Evolutionary conservation across 1,140 invertebrate species (phyloP).

Genomic region (Augochlora pura): DNA sequence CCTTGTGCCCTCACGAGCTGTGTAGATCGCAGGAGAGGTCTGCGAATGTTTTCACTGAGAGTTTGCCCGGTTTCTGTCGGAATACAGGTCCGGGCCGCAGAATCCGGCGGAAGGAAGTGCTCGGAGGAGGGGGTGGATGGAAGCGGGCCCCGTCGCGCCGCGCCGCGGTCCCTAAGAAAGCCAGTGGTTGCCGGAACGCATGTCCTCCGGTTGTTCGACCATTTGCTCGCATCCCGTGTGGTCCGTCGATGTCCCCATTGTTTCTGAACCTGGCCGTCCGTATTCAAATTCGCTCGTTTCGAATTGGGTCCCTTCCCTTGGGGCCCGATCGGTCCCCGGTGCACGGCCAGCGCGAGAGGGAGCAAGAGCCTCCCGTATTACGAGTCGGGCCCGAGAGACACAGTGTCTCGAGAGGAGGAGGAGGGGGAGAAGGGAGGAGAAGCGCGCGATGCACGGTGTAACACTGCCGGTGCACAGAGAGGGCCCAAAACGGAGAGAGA

Average conservation of each 20-base stretch:
- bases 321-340: not conserved
- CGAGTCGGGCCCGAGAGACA: slow-evolving; percentile 29
- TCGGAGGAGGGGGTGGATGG: not conserved
- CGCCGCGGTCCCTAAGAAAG: slow-evolving; percentile 49
- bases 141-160: not conserved
- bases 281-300: slow-evolving; percentile 66
- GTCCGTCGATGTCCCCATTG: slow-evolving; percentile 80
- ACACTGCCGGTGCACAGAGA: slow-evolving; percentile 53
- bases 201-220: slow-evolving; percentile 80
- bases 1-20: no score
- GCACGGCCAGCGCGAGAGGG: not conserved
- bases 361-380: slow-evolving; percentile 48
- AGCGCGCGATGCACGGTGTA: slow-evolving; percentile 57
- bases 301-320: slow-evolving; percentile 58
- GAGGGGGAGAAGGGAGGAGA: slow-evolving; percentile 11
- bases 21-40: no score
- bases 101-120: not conserved
- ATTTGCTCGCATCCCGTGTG: slow-evolving; percentile 81
- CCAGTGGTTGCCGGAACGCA: slow-evolving; percentile 74
- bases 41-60: no score
- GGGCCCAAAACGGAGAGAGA: not conserved
- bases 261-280: slow-evolving; percentile 68
- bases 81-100: not conserved
- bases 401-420: slow-evolving; percentile 18
- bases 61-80: no score